These are phyloP conservation scores for Phrynosoma blainvillii DNA, from an alignment of 2,113 vertebrate genomes.

Conservation along the genomic window DNA sequence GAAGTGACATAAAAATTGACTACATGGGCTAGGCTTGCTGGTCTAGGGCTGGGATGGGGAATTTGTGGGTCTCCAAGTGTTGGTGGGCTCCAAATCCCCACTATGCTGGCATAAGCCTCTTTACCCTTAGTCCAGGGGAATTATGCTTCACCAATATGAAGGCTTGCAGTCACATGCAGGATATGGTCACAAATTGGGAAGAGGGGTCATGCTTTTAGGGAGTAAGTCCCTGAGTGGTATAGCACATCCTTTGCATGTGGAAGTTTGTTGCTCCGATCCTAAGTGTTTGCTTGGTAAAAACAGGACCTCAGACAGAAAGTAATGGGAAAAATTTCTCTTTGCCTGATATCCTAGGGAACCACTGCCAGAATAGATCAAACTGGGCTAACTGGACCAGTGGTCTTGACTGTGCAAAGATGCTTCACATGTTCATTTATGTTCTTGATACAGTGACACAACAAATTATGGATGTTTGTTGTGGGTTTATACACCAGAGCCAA, in stretches of 20 bases:
- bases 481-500: background rate
- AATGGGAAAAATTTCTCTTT: background rate
- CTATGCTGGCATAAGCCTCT: too few relatives aligned
- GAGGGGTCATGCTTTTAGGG: too few relatives aligned
- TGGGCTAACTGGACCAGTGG: background rate
- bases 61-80: background rate
- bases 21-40: too few relatives aligned
- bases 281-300: background rate
- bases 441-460: background rate
- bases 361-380: background rate
- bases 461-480: background rate
- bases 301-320: background rate
- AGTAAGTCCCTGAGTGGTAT: too few relatives aligned
- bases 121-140: too few relatives aligned
- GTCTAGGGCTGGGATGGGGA: background rate
- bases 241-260: background rate
- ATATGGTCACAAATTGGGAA: too few relatives aligned
- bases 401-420: background rate
- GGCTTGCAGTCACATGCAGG: too few relatives aligned
- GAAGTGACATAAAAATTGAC: too few relatives aligned
- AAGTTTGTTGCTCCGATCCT: too few relatives aligned
- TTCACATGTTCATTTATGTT: background rate
- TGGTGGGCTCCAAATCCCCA: background rate
- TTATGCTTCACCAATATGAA: too few relatives aligned
- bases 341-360: background rate